Evolutionary conservation across 1,140 invertebrate species (phyloP).

Genomic region (Drosophila equinoxialis): DNA sequence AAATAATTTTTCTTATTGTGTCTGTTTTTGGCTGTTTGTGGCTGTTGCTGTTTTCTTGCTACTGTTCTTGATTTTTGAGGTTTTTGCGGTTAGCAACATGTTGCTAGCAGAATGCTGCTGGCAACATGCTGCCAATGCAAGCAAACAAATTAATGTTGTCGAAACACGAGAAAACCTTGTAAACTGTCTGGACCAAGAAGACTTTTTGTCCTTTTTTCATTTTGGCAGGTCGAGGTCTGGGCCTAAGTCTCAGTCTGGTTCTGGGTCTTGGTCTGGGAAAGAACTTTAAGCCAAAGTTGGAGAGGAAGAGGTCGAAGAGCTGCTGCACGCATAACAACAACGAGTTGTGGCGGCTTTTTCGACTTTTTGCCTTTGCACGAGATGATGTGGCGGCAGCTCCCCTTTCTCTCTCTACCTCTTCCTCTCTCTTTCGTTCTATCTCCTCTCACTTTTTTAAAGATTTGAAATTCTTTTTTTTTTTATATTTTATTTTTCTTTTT

Average conservation of each 20-base stretch:
- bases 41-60: slow-evolving; percentile 43
- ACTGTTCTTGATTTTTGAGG: slow-evolving; percentile 56
- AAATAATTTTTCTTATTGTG: slow-evolving; percentile 69
- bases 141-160: slow-evolving; percentile 65
- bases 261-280: slow-evolving; percentile 42
- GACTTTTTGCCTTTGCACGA: slow-evolving; percentile 37
- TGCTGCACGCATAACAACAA: slow-evolving; percentile 54
- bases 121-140: slow-evolving; percentile 37
- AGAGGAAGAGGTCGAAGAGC: not conserved
- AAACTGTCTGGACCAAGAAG: slow-evolving; percentile 53
- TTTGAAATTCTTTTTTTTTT: slow-evolving; percentile 38
- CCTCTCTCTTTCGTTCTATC: not conserved
- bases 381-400: not conserved
- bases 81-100: slow-evolving; percentile 54
- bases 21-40: slow-evolving; percentile 61
- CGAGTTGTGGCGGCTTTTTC: slow-evolving; percentile 16
- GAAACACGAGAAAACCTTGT: slow-evolving; percentile 68
- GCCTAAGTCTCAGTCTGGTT: slow-evolving; percentile 7
- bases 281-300: slow-evolving; percentile 24
- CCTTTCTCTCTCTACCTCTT: not conserved
- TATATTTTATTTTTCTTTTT: slow-evolving; percentile 29
- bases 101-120: slow-evolving; percentile 28
- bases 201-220: slow-evolving; percentile 14
- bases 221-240: slow-evolving; percentile 36
- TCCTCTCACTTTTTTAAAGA: slow-evolving; percentile 1